Evolutionary conservation across 2,113 vertebrate genomes (phyloP).

Genomic region (Heterotis niloticus): DNA sequence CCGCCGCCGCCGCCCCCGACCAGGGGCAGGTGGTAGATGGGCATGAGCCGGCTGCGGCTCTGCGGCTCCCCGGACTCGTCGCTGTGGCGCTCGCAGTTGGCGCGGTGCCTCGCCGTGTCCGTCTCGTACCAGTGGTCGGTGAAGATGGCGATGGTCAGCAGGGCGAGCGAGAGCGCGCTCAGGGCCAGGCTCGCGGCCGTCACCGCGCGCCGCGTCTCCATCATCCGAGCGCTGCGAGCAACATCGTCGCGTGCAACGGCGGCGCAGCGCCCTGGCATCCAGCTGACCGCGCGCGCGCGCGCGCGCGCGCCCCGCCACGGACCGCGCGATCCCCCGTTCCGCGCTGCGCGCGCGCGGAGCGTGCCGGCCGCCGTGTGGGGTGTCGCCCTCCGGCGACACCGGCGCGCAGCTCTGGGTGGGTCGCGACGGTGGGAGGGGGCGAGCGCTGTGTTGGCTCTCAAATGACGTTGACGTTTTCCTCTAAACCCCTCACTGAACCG

Average conservation of each 20-base stretch:
- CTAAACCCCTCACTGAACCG: neutral
- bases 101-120: slow-evolving; percentile 77
- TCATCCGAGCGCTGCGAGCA: slow-evolving; percentile 50
- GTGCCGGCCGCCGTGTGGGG: slow-evolving; percentile 29
- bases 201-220: slow-evolving; percentile 69
- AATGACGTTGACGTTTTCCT: neutral
- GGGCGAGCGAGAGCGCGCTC: slow-evolving; percentile 66
- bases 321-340: neutral
- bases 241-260: neutral
- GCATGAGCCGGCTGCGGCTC: slow-evolving; percentile 74
- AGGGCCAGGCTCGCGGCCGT: slow-evolving; percentile 72
- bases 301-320: slow-evolving; percentile 32
- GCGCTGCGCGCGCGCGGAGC: slow-evolving; percentile 20
- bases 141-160: slow-evolving; percentile 76
- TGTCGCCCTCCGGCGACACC: slow-evolving; percentile 31
- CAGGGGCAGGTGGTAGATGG: slow-evolving; percentile 83
- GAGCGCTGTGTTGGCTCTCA: neutral
- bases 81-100: slow-evolving; percentile 73
- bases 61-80: slow-evolving; percentile 77
- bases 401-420: slow-evolving; percentile 39
- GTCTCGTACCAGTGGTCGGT: slow-evolving; percentile 85
- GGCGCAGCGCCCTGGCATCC: no score
- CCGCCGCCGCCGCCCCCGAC: slow-evolving; percentile 64
- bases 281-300: slow-evolving; percentile 18
- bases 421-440: slow-evolving; percentile 1